Conservation (phyloP, 1,140 invertebrate species). For the Dendroctonus ponderosae region DNA sequence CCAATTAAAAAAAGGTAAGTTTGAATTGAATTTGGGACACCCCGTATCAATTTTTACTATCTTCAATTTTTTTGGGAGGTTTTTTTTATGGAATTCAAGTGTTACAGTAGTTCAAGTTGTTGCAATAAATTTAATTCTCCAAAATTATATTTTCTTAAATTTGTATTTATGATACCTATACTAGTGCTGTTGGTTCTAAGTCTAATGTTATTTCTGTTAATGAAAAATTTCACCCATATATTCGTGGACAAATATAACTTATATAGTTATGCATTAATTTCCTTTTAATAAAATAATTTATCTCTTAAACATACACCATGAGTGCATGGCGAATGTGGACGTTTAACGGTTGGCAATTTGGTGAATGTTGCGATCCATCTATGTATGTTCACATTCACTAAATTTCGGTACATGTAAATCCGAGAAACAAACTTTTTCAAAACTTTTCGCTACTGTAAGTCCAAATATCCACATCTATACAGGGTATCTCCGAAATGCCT, state of each 20-base stretch:
- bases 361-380: conserved; percentile 7
- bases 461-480: too few relatives aligned
- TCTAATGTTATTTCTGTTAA: not conserved
- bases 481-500: too few relatives aligned
- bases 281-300: conserved; percentile 2
- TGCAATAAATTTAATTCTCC: conserved; percentile 18
- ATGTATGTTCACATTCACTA: conserved; percentile 3
- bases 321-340: conserved; percentile 1
- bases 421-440: too few relatives aligned
- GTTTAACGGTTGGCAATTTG: conserved; percentile 2
- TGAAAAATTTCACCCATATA: not conserved
- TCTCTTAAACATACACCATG: conserved; percentile 5
- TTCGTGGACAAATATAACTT: not conserved
- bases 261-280: not conserved
- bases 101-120: conserved; percentile 20
- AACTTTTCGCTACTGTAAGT: too few relatives aligned
- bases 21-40: too few relatives aligned
- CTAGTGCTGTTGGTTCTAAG: not conserved
- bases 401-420: not conserved
- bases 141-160: not conserved
- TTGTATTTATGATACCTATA: not conserved
- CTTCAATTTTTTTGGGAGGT: too few relatives aligned
- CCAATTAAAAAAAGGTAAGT: too few relatives aligned
- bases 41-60: too few relatives aligned
- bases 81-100: conserved; percentile 23